These are phyloP conservation scores for Spondyliosoma cantharus DNA, from an alignment of 2,797 vertebrate genomes.

Conservation along the genomic window DNA sequence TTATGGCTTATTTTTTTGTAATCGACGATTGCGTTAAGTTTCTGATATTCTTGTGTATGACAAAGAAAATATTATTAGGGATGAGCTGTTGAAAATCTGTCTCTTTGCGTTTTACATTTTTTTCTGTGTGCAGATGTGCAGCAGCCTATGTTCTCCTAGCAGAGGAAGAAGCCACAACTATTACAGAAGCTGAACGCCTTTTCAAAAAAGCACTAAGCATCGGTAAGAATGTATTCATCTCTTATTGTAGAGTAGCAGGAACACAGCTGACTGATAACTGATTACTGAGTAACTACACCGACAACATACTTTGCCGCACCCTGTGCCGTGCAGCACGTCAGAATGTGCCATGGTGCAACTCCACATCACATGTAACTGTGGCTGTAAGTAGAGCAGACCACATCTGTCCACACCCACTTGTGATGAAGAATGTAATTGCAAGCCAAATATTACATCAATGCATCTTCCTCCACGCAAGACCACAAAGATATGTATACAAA, in stretches of 20 bases:
- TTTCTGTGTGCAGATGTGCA: slow-evolving; percentile 85
- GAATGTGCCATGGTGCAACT: not conserved
- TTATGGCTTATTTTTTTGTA: not conserved
- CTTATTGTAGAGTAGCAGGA: no score
- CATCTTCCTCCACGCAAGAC: not conserved
- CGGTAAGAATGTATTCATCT: slow-evolving; percentile 79
- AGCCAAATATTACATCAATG: not conserved
- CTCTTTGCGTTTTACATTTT: not conserved
- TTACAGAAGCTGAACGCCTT: slow-evolving; percentile 95
- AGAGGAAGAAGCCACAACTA: slow-evolving; percentile 98
- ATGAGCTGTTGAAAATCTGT: not conserved
- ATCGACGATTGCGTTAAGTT: not conserved
- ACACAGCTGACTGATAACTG: not conserved
- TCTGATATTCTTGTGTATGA: not conserved
- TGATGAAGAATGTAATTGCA: not conserved
- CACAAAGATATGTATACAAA: no score
- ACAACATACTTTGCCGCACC: not conserved
- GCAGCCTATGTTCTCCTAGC: slow-evolving; percentile 96
- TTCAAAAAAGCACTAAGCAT: slow-evolving; percentile 97
- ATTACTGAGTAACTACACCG: not conserved
- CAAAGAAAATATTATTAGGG: not conserved
- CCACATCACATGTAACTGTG: no score
- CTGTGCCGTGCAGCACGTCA: not conserved
- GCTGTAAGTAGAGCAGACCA: no score
- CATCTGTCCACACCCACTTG: not conserved